Percentiles rank a stretch among this genome's conserved stretches.
Evolutionary conservation across 2,888 invertebrate species (phyloP).

Genomic region (Spicauda simplicius): DNA sequence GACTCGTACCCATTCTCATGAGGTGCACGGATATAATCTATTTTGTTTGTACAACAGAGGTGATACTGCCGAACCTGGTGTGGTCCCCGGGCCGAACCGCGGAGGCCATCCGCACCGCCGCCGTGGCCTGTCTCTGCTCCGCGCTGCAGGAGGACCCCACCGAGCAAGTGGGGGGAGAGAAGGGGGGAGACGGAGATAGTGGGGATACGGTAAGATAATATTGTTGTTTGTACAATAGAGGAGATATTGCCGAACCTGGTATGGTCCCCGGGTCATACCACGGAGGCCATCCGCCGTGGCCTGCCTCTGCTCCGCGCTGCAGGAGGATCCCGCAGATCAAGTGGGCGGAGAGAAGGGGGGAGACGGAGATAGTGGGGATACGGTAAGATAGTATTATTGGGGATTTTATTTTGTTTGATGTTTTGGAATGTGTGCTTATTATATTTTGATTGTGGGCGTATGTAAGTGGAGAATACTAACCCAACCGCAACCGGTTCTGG

Average conservation of each 20-base stretch:
- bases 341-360: constrained; percentile 48
- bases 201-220: constrained; percentile 53
- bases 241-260: constrained; percentile 89
- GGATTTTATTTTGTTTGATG: too few relatives aligned
- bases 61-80: constrained; percentile 89
- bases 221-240: constrained; percentile 59
- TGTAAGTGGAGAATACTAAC: too few relatives aligned
- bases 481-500: too few relatives aligned
- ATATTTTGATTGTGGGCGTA: too few relatives aligned
- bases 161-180: constrained; percentile 43
- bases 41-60: constrained; percentile 64
- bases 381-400: constrained; percentile 47
- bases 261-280: constrained; percentile 91
- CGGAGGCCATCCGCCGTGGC: constrained; percentile 91
- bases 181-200: constrained; percentile 60
- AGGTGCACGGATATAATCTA: not conserved
- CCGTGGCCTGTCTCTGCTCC: constrained; percentile 89
- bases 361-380: constrained; percentile 59
- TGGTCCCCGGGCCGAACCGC: constrained; percentile 93
- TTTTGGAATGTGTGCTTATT: too few relatives aligned
- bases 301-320: constrained; percentile 88
- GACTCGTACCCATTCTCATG: too few relatives aligned
- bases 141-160: constrained; percentile 79
- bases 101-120: constrained; percentile 90
- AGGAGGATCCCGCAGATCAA: constrained; percentile 60